These are phyloP conservation scores for Arctocebus calabarensis DNA, from an alignment of 2,797 vertebrate species.

Conservation along the genomic window DNA sequence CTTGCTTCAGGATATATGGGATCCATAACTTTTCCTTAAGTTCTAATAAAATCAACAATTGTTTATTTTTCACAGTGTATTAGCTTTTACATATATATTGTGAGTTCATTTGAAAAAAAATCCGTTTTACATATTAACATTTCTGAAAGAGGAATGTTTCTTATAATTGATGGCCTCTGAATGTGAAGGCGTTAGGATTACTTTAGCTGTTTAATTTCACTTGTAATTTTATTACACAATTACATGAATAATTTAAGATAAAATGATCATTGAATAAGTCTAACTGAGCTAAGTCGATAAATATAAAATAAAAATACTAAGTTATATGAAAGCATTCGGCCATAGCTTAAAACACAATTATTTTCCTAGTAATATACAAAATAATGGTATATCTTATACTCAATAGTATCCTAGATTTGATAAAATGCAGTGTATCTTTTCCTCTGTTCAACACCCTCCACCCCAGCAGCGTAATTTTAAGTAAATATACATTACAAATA, in stretches of 20 bases:
- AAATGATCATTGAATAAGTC: not conserved
- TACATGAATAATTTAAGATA: not conserved
- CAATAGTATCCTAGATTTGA: not conserved
- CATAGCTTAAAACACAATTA: not conserved
- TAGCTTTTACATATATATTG: not conserved
- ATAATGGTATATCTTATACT: not conserved
- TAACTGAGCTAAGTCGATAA: not conserved
- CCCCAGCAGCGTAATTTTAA: not conserved
- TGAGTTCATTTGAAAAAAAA: not conserved
- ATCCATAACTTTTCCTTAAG: not conserved
- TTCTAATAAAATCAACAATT: not conserved
- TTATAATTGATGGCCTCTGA: not conserved
- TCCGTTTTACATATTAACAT: not conserved
- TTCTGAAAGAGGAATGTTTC: not conserved
- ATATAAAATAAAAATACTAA: slow-evolving; percentile 5
- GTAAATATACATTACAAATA: not conserved
- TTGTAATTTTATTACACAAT: not conserved
- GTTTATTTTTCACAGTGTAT: not conserved
- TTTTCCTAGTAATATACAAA: not conserved
- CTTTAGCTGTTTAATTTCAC: not conserved
- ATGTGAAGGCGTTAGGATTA: not conserved
- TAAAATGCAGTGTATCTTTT: not conserved
- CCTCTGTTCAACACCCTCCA: not conserved
- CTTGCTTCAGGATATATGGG: not conserved
- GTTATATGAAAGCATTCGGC: not conserved